Conservation (phyloP, 2,113 vertebrate species). For the Protobothrops flavoviridis region DNA sequence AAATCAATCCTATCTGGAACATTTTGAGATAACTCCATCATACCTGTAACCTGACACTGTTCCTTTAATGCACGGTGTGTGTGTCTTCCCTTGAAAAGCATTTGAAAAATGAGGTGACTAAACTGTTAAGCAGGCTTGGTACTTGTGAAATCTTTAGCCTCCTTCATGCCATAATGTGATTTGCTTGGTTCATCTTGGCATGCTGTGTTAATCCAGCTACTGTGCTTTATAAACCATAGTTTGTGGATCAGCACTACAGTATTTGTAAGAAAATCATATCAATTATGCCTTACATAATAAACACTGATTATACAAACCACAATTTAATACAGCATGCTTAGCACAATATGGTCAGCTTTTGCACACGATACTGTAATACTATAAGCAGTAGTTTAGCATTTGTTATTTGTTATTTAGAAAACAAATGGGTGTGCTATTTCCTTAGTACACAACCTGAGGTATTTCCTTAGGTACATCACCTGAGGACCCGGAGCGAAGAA, state of each 20-base stretch:
- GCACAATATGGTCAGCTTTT: background rate
- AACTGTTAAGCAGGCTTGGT: background rate
- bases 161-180: background rate
- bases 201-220: background rate
- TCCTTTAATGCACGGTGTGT: background rate
- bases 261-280: background rate
- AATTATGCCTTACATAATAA: background rate
- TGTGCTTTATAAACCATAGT: background rate
- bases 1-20: background rate
- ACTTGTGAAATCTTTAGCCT: background rate
- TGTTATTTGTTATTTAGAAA: background rate
- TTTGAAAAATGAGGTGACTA: background rate
- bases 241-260: background rate
- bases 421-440: background rate
- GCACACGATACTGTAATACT: background rate
- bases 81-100: background rate
- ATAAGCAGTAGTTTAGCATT: background rate
- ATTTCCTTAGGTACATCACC: background rate
- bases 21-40: background rate
- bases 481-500: background rate
- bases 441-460: background rate
- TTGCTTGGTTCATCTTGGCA: background rate
- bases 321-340: background rate
- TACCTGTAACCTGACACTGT: background rate
- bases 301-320: background rate